Evolutionary conservation across 1,140 invertebrate species (phyloP).

Genomic region (Caenorhabditis briggsae): DNA sequence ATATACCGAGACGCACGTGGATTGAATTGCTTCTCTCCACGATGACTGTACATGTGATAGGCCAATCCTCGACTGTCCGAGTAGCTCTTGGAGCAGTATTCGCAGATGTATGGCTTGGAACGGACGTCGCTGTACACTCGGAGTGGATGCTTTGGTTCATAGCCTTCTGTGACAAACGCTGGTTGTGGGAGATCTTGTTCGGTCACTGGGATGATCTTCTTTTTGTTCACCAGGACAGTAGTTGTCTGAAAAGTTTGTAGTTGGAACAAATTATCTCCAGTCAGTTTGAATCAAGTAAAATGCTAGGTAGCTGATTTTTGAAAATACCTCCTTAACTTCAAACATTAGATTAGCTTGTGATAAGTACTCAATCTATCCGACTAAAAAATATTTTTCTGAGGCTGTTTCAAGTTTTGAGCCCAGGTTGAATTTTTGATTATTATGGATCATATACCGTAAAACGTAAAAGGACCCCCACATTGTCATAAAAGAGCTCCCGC

Average conservation of each 20-base stretch:
- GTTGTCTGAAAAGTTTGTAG: conserved; percentile 54
- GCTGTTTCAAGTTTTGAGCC: too few relatives aligned
- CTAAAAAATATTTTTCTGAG: too few relatives aligned
- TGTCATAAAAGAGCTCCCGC: too few relatives aligned
- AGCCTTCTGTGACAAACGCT: conserved; percentile 73
- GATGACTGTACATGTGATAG: conserved; percentile 77
- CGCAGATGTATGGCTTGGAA: conserved; percentile 77
- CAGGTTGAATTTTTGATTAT: too few relatives aligned
- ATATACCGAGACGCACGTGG: conserved; percentile 75
- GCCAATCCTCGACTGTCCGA: conserved; percentile 75
- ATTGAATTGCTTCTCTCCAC: conserved; percentile 75
- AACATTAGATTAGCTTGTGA: too few relatives aligned
- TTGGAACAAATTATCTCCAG: too few relatives aligned
- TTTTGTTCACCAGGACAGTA: neutral
- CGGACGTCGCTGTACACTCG: conserved; percentile 75
- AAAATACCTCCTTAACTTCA: too few relatives aligned
- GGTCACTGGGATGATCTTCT: conserved; percentile 63
- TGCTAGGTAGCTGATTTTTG: too few relatives aligned
- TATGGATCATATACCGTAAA: too few relatives aligned
- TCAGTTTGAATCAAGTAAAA: too few relatives aligned
- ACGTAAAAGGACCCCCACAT: too few relatives aligned
- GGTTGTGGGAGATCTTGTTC: conserved; percentile 71
- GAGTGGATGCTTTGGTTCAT: conserved; percentile 75
- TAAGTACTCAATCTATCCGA: too few relatives aligned
- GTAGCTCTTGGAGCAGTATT: conserved; percentile 77